Conservation (phyloP, 2,113 vertebrate genomes). For the Formicarius rufipectus region DNA sequence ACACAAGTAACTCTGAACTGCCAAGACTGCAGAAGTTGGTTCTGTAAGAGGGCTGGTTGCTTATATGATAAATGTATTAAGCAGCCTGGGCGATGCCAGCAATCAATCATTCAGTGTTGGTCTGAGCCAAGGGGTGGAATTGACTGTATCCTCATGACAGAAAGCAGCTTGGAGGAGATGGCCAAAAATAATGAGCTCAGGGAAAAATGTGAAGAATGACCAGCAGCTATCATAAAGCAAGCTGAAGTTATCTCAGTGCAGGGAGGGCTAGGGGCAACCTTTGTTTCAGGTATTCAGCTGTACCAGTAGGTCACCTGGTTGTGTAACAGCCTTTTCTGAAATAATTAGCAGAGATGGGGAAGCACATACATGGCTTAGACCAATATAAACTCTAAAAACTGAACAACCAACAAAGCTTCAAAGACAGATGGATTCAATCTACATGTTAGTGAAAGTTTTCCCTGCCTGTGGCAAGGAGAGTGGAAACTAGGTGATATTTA, state of each 20-base stretch:
- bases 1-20: neutral
- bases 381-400: neutral
- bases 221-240: neutral
- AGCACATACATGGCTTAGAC: neutral
- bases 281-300: neutral
- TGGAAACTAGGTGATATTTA: neutral
- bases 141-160: accelerated
- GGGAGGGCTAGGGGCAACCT: neutral
- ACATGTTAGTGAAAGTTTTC: neutral
- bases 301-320: neutral
- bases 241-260: neutral
- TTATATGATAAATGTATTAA: accelerated
- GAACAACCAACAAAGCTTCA: neutral
- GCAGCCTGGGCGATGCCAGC: neutral
- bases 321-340: neutral
- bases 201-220: neutral
- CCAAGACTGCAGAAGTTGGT: neutral
- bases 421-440: neutral
- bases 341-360: neutral
- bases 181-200: neutral
- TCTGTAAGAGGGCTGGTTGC: neutral
- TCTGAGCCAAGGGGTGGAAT: neutral
- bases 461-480: neutral
- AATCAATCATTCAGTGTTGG: accelerated
- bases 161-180: neutral